A percentile compares a stretch with the other conserved stretches of the same genome.
Evolutionary conservation across 2,888 invertebrate genomes (phyloP).

Genomic region (Agrilus cyanescens): DNA sequence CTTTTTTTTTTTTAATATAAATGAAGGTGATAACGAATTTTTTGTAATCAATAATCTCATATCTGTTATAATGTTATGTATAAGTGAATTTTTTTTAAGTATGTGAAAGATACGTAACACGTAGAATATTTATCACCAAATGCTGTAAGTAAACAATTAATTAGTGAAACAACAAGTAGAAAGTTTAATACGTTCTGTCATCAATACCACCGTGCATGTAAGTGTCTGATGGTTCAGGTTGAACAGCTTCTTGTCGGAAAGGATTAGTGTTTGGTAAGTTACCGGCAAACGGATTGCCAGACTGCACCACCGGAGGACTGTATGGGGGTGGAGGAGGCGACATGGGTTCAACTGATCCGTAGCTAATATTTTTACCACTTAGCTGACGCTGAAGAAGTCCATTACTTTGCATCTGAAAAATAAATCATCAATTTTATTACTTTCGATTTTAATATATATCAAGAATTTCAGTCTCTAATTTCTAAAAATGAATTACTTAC

Average conservation of each 20-base stretch:
- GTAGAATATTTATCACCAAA: too few relatives aligned
- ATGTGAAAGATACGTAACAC: too few relatives aligned
- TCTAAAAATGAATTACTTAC: conserved; percentile 37
- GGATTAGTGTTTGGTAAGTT: conserved; percentile 26
- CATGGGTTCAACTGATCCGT: conserved; percentile 47
- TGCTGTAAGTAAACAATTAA: too few relatives aligned
- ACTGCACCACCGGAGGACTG: conserved; percentile 14
- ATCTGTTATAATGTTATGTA: too few relatives aligned
- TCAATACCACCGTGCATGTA: conserved; percentile 43
- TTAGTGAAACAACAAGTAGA: not conserved
- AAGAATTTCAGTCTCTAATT: not conserved
- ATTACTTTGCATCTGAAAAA: conserved; percentile 23
- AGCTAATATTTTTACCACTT: conserved; percentile 36
- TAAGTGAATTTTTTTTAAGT: too few relatives aligned
- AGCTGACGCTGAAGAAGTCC: conserved; percentile 28
- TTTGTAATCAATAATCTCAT: too few relatives aligned
- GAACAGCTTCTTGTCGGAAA: conserved; percentile 41
- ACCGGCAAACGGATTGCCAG: conserved; percentile 26
- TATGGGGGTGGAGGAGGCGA: conserved; percentile 25
- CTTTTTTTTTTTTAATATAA: too few relatives aligned
- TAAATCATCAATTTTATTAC: conserved; percentile 1
- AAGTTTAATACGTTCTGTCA: conserved; percentile 35
- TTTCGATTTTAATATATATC: not conserved
- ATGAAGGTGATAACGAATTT: too few relatives aligned
- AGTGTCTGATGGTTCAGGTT: conserved; percentile 49